Evolutionary conservation across 1,140 invertebrate genomes (phyloP).

Genomic region (Sarcophaga peregrina): DNA sequence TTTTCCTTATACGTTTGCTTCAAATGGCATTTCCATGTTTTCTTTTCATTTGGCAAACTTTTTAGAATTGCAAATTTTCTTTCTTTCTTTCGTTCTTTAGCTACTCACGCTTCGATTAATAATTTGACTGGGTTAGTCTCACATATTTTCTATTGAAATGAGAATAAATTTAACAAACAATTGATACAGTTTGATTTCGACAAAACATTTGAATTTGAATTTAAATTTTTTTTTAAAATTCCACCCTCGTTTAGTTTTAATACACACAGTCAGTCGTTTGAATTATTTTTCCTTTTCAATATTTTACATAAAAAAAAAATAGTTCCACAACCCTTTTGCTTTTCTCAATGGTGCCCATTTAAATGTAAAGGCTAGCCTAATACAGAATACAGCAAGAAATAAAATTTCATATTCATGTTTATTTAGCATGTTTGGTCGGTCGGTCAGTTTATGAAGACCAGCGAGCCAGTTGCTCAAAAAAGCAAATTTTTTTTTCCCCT

Average conservation of each 20-base stretch:
- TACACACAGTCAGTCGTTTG: not conserved
- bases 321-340: slow-evolving; percentile 3
- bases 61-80: slow-evolving; percentile 43
- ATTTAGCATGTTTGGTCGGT: not conserved
- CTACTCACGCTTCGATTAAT: not conserved
- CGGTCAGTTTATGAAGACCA: not conserved
- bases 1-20: slow-evolving; percentile 42
- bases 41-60: slow-evolving; percentile 61
- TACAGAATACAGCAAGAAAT: not conserved
- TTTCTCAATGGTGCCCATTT: not conserved
- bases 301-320: not conserved
- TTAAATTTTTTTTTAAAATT: slow-evolving; percentile 41
- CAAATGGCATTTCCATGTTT: slow-evolving; percentile 64
- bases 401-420: slow-evolving; percentile 38
- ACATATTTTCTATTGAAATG: slow-evolving; percentile 49
- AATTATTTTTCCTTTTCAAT: slow-evolving; percentile 13
- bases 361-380: not conserved
- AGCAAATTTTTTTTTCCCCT: not conserved
- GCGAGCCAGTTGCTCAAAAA: too few relatives aligned
- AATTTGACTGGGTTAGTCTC: not conserved
- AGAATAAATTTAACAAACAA: slow-evolving; percentile 65
- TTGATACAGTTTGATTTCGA: slow-evolving; percentile 46
- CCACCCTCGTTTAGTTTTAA: slow-evolving; percentile 37
- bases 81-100: not conserved
- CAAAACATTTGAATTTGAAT: not conserved